Percentiles rank a stretch among this genome's conserved stretches.
phyloP scores from a whole-genome alignment of 1,140 invertebrate genomes.

The Neodiprion fabricii region DNA sequence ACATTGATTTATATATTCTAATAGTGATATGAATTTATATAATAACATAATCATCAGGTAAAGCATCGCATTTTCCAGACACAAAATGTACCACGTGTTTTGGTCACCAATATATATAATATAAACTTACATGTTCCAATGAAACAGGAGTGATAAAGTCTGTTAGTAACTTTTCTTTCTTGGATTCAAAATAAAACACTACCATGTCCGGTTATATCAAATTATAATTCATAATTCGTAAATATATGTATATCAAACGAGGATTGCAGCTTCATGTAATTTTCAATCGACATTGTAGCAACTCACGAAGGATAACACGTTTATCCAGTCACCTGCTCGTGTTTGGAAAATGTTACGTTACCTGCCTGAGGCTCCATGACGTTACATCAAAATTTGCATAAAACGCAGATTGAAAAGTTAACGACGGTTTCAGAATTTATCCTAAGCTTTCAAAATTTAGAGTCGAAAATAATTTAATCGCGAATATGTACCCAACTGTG shows the following conservation, averaged over 20 bases:
- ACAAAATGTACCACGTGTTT: constrained; percentile 7
- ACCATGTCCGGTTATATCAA: too few species aligned
- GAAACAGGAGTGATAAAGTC: too few species aligned
- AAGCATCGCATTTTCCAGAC: constrained; percentile 30
- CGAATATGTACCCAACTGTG: not conserved
- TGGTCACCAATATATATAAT: too few species aligned
- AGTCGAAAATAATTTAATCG: not conserved
- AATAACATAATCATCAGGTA: constrained; percentile 41
- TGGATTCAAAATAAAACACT: too few species aligned
- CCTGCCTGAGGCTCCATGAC: not conserved
- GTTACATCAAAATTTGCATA: constrained; percentile 1
- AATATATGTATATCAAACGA: too few species aligned
- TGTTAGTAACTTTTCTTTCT: too few species aligned
- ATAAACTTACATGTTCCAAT: too few species aligned
- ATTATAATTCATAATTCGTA: too few species aligned
- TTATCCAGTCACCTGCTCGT: not conserved
- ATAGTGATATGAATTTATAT: constrained; percentile 56
- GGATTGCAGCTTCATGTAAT: too few species aligned
- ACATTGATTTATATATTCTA: constrained; percentile 51
- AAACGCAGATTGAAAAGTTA: not conserved
- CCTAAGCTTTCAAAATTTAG: too few species aligned
- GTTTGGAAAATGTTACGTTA: not conserved
- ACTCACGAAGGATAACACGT: too few species aligned
- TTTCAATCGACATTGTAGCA: too few species aligned
- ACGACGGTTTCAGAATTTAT: not conserved